Base-by-base conservation (phyloP, 2,888 invertebrate genomes). In the Drosophila subsilvestris region DNA sequence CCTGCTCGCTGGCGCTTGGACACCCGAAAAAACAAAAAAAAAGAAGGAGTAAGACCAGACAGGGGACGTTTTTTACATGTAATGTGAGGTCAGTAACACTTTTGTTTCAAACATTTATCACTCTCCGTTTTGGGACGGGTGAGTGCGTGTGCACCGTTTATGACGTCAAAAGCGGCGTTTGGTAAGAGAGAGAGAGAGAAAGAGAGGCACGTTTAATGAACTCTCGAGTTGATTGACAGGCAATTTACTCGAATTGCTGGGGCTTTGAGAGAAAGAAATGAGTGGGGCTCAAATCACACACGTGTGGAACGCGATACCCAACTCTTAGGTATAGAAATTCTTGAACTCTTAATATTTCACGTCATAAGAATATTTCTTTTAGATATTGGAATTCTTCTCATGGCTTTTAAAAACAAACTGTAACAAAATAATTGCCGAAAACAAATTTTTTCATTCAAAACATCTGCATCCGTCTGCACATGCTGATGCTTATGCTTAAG, bases 31-130 rank as follows among this genome's bases (percentile, higher is more conserved):
- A 73, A 60, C 45, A 45, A 44, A 22, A 47, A 67, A 72, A 73
- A 60, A 58, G 67, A 54, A 62, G 42, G 57, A 53, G 42, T 54
- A 53, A 45, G 63, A 55, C 58, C 37, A 75, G n/a, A n/a, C n/a
- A 65, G 63, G 70, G 74, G 37, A 75, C 84, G 78, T 83, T 83
- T 86, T 81, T 63, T 75, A 75, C 76, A 79, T 84, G 79, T 88
- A 88, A 86, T 84, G 89, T 79, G 87, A 86, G 86, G 86, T 86
- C 86, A 86, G 86, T 86, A 86, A 86, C 86, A 79, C 75, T 85
- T 75, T 67, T 80, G 74, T 78, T 86, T 88, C 73, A 78, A 83
- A 83, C 76, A 84, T 87, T 83, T 69, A 82, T 86, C 88, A 83
- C 78, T 80, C 87, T 73, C 78, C 86, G 88, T 73, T 80, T 51